phyloP scores from a whole-genome alignment of 2,797 vertebrate genomes.

The Micrastur ruficollis region DNA sequence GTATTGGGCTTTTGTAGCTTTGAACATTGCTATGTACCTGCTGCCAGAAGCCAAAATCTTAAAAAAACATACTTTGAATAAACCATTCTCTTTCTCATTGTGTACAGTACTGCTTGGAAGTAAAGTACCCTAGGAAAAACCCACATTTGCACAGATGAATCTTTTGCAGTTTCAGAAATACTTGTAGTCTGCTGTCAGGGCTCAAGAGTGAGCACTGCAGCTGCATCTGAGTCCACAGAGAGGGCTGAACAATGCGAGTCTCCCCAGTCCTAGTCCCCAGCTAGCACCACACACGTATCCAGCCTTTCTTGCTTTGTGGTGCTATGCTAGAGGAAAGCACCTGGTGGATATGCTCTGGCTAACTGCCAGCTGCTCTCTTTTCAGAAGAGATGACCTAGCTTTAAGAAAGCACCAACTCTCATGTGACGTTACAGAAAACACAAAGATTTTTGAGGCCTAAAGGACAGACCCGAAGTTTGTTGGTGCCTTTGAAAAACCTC shows the following conservation, averaged over 20 bases:
- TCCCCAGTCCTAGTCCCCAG: background rate
- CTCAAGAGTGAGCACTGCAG: background rate
- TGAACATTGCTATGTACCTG: background rate
- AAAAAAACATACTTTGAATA: background rate
- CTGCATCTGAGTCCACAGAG: background rate
- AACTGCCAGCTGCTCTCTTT: background rate
- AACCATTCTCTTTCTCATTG: background rate
- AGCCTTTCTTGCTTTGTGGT: background rate
- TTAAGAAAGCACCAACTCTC: background rate
- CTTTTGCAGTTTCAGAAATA: background rate
- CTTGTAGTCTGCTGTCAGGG: background rate
- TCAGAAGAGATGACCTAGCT: background rate
- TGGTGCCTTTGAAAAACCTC: background rate
- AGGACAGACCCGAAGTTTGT: background rate
- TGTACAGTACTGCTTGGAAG: background rate
- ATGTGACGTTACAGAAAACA: background rate
- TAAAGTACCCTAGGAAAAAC: background rate
- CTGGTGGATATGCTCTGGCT: background rate
- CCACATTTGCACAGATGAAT: background rate
- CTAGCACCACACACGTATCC: background rate
- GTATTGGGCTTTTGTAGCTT: background rate
- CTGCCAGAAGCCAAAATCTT: background rate
- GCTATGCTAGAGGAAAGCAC: accelerated
- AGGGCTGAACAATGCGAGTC: background rate
- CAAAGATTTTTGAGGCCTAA: background rate